A percentile compares a stretch with the other conserved stretches of the same genome.
These are phyloP conservation scores for Bagarius yarrelli DNA, from an alignment of 2,113 vertebrate genomes.

Conservation along the genomic window DNA sequence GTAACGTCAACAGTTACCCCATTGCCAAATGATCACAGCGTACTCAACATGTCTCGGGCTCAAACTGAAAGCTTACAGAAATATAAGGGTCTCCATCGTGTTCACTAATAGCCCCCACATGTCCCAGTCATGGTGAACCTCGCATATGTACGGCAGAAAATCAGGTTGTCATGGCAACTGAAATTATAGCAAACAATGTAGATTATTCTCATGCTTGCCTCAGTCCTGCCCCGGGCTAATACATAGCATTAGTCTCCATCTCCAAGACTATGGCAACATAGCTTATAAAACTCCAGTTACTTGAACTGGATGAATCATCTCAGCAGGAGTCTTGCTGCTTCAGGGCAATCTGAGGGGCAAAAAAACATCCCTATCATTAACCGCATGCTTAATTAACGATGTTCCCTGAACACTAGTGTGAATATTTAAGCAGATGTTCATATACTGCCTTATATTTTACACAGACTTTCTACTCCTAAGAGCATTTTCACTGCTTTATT, in stretches of 20 bases:
- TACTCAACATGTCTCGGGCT: neutral
- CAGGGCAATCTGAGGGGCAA: neutral
- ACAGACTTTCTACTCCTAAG: neutral
- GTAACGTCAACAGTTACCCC: neutral
- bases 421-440: slow-evolving; percentile 16
- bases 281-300: slow-evolving; percentile 31
- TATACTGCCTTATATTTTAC: neutral
- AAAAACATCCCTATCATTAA: neutral
- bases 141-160: neutral
- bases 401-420: slow-evolving; percentile 14
- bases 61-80: slow-evolving; percentile 5
- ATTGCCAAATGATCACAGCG: neutral
- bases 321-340: slow-evolving; percentile 5
- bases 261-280: slow-evolving; percentile 23
- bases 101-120: slow-evolving; percentile 11
- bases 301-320: slow-evolving; percentile 21
- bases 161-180: slow-evolving; percentile 42
- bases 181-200: slow-evolving; percentile 40
- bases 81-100: slow-evolving; percentile 8
- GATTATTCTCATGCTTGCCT: slow-evolving; percentile 44
- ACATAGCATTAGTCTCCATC: slow-evolving; percentile 41
- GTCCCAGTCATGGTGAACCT: slow-evolving; percentile 21
- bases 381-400: slow-evolving; percentile 14
- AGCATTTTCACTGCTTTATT: neutral
- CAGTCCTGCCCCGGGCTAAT: slow-evolving; percentile 44